Base-by-base conservation (phyloP, 2,888 invertebrate species). In the Amorpha juglandis region DNA sequence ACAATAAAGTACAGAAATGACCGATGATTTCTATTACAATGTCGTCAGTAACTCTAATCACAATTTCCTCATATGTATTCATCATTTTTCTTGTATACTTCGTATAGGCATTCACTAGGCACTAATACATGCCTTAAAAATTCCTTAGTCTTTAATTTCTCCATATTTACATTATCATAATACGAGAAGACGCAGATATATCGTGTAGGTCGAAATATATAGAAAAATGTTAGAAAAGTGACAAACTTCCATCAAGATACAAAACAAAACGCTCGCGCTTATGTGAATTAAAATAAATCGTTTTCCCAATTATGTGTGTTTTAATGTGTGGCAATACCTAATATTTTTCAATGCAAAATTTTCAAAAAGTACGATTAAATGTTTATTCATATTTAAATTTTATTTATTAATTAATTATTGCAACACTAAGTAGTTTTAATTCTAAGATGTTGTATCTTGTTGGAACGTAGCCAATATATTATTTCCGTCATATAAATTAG, bases 1-100 rank as follows among this genome's bases (percentile, higher is more conserved):
- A 93, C 91, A 88, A 87, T 93, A 91, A 92, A 90, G 83, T 92
- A 92, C 89, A 89, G 92, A 91, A 91, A 91, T 89, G 89, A 89
- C 82, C 82, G 81, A 91, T 91, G 90, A 90, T 83, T 72, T 77
- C 89, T 91, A 91, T 91, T 91, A 90, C 87, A 89, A 88, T 86
- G 83, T 84, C 76, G 83, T 84, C 42, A 82, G 75, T 81, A 73
- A 86, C 79, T 82, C 91, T 92, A 92, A 91, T 92, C 92, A 92
- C 92, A 92, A 86, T 89, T 86, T 78, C 89, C 79, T 89, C 90
- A 91, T 92, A 92, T 92, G 91, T 92, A 91, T 91, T 88, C 78
- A 87, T 88, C 77, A 77, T 80, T 83, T 63, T 80, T 79, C 76
- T 90, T 91, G 92, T 92, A 93, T 92, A 91, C 91, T 83, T 90